phyloP scores from a whole-genome alignment of 2,113 vertebrate genomes.

The Anolis sagrei region DNA sequence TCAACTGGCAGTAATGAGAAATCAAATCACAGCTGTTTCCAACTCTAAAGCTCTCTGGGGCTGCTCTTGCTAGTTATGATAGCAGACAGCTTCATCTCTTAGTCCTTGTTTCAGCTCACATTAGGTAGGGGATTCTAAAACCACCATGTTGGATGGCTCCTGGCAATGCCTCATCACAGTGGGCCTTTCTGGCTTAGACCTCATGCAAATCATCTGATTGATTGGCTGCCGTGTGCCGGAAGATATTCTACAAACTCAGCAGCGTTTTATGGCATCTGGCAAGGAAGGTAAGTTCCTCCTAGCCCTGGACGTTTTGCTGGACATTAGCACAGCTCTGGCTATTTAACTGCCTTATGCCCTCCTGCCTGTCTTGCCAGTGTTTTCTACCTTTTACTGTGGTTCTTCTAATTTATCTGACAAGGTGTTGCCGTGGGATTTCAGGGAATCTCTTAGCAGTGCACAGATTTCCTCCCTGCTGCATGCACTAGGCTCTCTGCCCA shows the following conservation, averaged over 20 bases:
- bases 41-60: constrained; percentile 18
- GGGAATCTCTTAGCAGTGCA: not conserved
- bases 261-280: constrained; percentile 59
- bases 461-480: not conserved
- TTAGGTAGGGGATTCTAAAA: constrained; percentile 15
- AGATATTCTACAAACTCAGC: constrained; percentile 45
- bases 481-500: not conserved
- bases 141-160: constrained; percentile 7
- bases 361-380: constrained; percentile 39
- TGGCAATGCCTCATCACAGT: constrained; percentile 28
- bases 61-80: constrained; percentile 32
- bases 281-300: constrained; percentile 22
- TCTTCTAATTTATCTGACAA: constrained; percentile 45
- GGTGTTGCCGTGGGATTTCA: constrained; percentile 31
- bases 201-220: constrained; percentile 47
- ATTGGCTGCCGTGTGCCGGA: constrained; percentile 47
- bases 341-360: constrained; percentile 53
- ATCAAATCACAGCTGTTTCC: constrained; percentile 60
- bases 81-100: constrained; percentile 35
- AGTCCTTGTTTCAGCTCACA: constrained; percentile 30
- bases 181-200: constrained; percentile 20
- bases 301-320: constrained; percentile 41
- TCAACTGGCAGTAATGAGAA: constrained; percentile 33
- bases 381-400: constrained; percentile 22
- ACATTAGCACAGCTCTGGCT: constrained; percentile 48